Base-by-base conservation (phyloP, 2,797 vertebrate species). In the Pseudotriccus pelzelni region DNA sequence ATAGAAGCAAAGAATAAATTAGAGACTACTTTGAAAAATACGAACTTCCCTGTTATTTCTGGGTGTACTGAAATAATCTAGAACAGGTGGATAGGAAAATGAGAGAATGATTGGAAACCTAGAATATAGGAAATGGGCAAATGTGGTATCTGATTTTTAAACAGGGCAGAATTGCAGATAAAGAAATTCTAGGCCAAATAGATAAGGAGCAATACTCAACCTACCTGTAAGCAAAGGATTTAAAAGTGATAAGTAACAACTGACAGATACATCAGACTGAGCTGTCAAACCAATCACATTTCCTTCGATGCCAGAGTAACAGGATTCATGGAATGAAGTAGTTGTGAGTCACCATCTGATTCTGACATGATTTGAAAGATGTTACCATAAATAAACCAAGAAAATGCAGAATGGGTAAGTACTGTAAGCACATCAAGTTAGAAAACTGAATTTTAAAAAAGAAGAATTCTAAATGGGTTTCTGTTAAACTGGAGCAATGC, bases 141-240 rank as follows among this genome's bases (percentile, higher is more conserved):
- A 47, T 2, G 22, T 7, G 10, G 36, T 87, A 91, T 87, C 83
- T 90, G 87, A 78, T 86, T 94, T 90, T 95, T 94, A 94, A 92
- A 81, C 53, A 85, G 79, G 49, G n/a, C 14, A 86, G 63, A 84
- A 94, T 41, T 94, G 82, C 80, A 94, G 87, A 94, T 96, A 96
- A 78, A 89, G 77, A 62, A 87, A 91, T 86, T 81, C 80, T 86
- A 90, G 82, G 93, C 66, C 79, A 91, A 87, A 58, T 58, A 91
- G 79, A 94, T 94, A 94, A 94, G 93, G n/a, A 88, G 82, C 46
- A 93, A 88, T 78, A 85, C 66, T 93, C 76, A 91, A 86, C 24
- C 69, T 62, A 95, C 58, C 75, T 91, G 91, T 96, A 95, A 94
- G 90, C 87, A 95, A 90, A 86, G 89, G 85, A 94, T 93, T 52